Evolutionary conservation across 1,140 invertebrate genomes (phyloP).

Genomic region (Bombus sibiricus): DNA sequence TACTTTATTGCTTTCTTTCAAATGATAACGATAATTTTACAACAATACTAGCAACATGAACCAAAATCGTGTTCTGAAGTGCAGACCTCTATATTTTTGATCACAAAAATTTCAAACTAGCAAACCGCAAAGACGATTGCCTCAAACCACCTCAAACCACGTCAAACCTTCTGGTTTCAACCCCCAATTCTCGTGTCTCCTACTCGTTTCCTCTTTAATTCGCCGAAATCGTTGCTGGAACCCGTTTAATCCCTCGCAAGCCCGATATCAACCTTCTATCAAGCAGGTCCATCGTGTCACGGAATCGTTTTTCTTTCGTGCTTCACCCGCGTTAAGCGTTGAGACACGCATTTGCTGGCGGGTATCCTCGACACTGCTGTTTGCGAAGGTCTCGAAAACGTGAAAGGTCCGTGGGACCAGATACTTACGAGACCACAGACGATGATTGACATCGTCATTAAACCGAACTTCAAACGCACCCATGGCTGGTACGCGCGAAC

Average conservation of each 20-base stretch:
- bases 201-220: not conserved
- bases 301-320: not conserved
- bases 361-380: not conserved
- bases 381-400: not conserved
- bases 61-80: not conserved
- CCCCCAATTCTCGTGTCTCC: not conserved
- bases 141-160: too few species aligned
- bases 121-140: not conserved
- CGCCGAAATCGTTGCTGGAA: not conserved
- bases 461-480: constrained; percentile 58
- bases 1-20: too few species aligned
- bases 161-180: not conserved
- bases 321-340: not conserved
- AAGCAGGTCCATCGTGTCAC: not conserved
- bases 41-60: not conserved
- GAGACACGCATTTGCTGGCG: not conserved
- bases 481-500: not conserved
- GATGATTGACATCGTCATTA: constrained; percentile 75
- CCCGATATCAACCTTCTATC: not conserved
- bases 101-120: not conserved
- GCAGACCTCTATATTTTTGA: not conserved
- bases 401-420: not conserved
- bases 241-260: not conserved
- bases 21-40: not conserved
- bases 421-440: constrained; percentile 45